Evolutionary conservation across 2,888 invertebrate species (phyloP).

Genomic region (Eupithecia exiguata): DNA sequence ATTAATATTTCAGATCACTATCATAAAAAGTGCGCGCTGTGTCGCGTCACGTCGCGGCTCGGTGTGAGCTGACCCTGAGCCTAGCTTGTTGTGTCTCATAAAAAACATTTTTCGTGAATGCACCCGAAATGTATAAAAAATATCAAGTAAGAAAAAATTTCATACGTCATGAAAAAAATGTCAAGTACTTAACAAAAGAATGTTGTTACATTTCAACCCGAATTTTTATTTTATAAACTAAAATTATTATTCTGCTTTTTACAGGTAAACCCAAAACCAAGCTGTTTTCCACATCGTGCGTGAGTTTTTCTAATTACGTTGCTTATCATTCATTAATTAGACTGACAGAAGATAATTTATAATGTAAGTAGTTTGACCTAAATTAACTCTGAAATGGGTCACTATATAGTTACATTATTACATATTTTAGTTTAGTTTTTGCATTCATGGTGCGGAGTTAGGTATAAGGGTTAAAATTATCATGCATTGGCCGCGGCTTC

Average conservation of each 20-base stretch:
- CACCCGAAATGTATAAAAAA: background rate
- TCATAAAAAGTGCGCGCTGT: too few relatives aligned
- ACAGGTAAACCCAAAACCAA: conserved; percentile 42
- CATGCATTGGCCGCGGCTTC: background rate
- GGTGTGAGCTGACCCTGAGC: too few relatives aligned
- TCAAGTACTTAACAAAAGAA: background rate
- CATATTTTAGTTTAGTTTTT: background rate
- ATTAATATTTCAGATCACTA: too few relatives aligned
- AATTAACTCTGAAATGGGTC: background rate
- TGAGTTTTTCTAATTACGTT: conserved; percentile 44
- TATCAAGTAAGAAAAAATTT: too few relatives aligned
- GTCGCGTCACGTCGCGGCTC: too few relatives aligned
- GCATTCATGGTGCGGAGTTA: background rate
- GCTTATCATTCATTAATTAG: conserved; percentile 18
- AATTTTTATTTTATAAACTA: background rate
- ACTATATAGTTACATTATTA: background rate
- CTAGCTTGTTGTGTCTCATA: background rate
- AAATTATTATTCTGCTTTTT: conserved; percentile 32
- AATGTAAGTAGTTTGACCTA: background rate
- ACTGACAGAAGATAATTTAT: conserved; percentile 1
- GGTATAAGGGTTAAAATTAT: background rate
- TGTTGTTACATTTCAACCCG: background rate
- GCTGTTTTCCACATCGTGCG: conserved; percentile 40
- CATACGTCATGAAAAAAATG: too few relatives aligned
- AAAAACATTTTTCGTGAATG: background rate